Conservation (phyloP, 2,797 vertebrate species). For the Darevskia nairensis region DNA sequence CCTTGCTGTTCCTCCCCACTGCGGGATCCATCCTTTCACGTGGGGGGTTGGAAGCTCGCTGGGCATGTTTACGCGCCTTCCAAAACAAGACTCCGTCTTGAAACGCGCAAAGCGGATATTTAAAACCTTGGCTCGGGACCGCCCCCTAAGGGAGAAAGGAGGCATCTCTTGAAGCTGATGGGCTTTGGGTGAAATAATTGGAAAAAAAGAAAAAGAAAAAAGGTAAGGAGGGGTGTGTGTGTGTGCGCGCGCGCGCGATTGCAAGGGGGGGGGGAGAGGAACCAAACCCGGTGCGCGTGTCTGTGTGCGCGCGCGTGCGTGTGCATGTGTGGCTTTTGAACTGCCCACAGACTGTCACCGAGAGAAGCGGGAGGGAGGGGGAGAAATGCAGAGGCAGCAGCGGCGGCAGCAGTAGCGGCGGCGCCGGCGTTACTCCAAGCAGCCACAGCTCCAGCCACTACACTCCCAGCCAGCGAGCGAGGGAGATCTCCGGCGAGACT, state of each 20-base stretch:
- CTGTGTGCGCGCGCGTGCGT: background rate
- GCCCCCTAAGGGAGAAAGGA: constrained; percentile 62
- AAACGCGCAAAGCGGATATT: constrained; percentile 20
- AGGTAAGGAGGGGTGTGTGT: background rate
- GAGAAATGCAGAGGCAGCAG: constrained; percentile 77
- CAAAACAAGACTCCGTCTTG: background rate
- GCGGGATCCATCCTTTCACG: background rate
- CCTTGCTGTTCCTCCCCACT: no score
- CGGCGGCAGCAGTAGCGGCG: constrained; percentile 75
- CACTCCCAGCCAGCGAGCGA: constrained; percentile 79
- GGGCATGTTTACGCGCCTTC: constrained; percentile 6
- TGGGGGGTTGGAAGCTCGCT: background rate
- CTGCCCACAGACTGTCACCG: constrained; percentile 72
- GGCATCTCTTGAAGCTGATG: constrained; percentile 36
- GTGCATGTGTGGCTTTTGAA: constrained; percentile 67
- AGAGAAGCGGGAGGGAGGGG: constrained; percentile 40
- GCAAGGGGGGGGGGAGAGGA: background rate
- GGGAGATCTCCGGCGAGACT: constrained; percentile 45
- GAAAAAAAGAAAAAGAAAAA: background rate
- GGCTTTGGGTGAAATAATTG: background rate
- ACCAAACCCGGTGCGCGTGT: background rate
- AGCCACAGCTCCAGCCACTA: constrained; percentile 72
- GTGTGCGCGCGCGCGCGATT: no score
- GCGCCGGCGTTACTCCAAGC: constrained; percentile 81
- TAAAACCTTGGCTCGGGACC: constrained; percentile 48